Percentiles rank a stretch among this genome's conserved stretches.
phyloP scores from a whole-genome alignment of 2,888 invertebrate species.

The Venusia cambrica region DNA sequence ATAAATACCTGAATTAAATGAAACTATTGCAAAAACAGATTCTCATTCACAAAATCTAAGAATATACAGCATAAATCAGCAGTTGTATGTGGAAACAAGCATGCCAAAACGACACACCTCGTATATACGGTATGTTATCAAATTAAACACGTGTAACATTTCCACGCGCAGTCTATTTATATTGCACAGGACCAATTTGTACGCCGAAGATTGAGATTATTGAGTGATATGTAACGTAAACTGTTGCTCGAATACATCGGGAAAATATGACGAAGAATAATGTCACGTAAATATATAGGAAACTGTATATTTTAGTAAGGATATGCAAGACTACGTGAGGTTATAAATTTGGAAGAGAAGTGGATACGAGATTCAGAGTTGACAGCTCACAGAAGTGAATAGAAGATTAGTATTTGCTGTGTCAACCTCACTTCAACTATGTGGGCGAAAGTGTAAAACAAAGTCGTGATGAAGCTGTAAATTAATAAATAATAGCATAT shows the following conservation, averaged over 20 bases:
- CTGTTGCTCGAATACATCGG: not conserved
- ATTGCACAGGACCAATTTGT: conserved; percentile 15
- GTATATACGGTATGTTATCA: conserved; percentile 13
- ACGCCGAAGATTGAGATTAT: conserved; percentile 10
- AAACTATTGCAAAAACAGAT: not conserved
- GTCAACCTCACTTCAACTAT: too few species aligned
- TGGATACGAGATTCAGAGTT: too few species aligned
- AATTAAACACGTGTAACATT: conserved; percentile 22
- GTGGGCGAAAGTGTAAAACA: too few species aligned
- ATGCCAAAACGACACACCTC: conserved; percentile 21
- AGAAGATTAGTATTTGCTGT: too few species aligned
- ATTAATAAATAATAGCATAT: too few species aligned
- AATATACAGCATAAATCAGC: conserved; percentile 14
- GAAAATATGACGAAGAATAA: not conserved
- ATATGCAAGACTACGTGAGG: too few species aligned
- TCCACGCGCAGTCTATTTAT: conserved; percentile 19
- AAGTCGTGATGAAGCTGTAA: too few species aligned
- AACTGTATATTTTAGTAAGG: too few species aligned
- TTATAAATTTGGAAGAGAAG: too few species aligned
- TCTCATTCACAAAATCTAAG: conserved; percentile 1
- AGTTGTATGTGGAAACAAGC: conserved; percentile 11
- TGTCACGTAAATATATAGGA: too few species aligned
- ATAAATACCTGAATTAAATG: too few species aligned
- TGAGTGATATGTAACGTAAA: conserved; percentile 11
- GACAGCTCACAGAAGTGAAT: too few species aligned